Percentiles rank a stretch among this genome's conserved stretches.
phyloP scores from a whole-genome alignment of 2,888 invertebrate genomes.

The Hemicrepidius hirtus region DNA sequence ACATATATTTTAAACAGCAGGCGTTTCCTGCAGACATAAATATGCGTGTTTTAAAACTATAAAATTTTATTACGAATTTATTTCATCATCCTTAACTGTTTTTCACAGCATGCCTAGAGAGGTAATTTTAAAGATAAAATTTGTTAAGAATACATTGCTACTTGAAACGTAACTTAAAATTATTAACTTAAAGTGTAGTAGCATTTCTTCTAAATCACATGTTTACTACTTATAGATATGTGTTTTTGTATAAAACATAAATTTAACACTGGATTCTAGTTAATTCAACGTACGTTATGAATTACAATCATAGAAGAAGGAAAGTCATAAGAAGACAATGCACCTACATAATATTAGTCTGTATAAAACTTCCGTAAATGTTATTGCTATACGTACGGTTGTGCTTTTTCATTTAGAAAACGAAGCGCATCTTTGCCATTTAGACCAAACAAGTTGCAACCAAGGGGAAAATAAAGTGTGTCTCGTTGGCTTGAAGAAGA shows the following conservation, averaged over 20 bases:
- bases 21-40: constrained; percentile 52
- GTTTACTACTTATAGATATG: no score
- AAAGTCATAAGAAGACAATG: background rate
- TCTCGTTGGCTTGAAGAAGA: constrained; percentile 40
- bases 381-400: background rate
- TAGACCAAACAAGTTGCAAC: constrained; percentile 44
- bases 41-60: constrained; percentile 49
- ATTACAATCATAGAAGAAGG: background rate
- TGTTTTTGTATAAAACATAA: no score
- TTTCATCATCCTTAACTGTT: constrained; percentile 43
- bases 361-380: background rate
- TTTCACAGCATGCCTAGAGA: constrained; percentile 31
- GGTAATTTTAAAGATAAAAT: constrained; percentile 24
- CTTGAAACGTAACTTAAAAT: background rate
- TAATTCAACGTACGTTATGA: no score
- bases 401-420: constrained; percentile 36
- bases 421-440: constrained; percentile 41
- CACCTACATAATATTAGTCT: background rate
- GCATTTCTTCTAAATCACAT: no score
- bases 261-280: no score
- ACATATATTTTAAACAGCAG: constrained; percentile 51
- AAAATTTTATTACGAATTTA: constrained; percentile 48
- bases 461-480: constrained; percentile 45
- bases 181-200: no score
- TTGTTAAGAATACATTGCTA: constrained; percentile 18